phyloP scores from a whole-genome alignment of 2,113 vertebrate genomes.

The Stegostoma tigrinum region DNA sequence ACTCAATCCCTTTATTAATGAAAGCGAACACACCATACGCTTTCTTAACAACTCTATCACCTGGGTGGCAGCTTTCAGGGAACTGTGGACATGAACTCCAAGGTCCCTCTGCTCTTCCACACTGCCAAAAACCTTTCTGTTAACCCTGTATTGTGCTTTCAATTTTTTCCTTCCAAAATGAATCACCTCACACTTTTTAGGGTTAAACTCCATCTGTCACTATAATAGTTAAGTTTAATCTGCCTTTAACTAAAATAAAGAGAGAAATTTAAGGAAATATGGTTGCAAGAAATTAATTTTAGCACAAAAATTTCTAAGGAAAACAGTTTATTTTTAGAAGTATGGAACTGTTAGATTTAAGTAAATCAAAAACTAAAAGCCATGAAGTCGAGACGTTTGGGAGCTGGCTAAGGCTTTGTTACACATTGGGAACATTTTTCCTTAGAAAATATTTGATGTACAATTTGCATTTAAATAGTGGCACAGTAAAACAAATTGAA shows the following conservation, averaged over 20 bases:
- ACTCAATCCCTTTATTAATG: too few relatives aligned
- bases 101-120: too few relatives aligned
- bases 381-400: neutral
- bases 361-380: neutral
- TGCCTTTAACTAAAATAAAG: neutral
- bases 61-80: too few relatives aligned
- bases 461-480: neutral
- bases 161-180: too few relatives aligned
- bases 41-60: too few relatives aligned
- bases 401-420: neutral
- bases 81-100: too few relatives aligned
- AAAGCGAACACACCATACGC: too few relatives aligned
- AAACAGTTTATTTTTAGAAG: neutral
- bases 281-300: neutral
- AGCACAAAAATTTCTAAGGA: neutral
- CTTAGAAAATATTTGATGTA: neutral
- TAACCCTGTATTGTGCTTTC: too few relatives aligned
- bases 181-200: too few relatives aligned
- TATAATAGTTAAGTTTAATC: too few relatives aligned
- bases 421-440: neutral
- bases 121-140: too few relatives aligned
- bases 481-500: neutral
- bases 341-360: neutral
- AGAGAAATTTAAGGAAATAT: neutral
- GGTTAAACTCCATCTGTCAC: too few relatives aligned